These are phyloP conservation scores for Sarcoramphus papa DNA, from an alignment of 2,797 vertebrate genomes.

Conservation along the genomic window DNA sequence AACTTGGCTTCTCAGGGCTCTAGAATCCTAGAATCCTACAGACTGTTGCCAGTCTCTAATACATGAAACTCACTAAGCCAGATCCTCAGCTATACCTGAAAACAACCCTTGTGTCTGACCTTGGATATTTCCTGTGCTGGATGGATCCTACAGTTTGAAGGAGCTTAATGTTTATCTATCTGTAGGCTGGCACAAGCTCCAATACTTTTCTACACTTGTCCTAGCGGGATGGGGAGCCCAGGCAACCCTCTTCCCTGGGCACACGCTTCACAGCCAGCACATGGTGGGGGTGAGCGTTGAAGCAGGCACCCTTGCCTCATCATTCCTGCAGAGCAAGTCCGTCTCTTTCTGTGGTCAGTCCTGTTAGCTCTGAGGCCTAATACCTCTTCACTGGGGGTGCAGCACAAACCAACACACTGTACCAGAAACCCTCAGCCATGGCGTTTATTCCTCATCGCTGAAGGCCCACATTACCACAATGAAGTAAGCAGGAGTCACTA, in stretches of 20 bases:
- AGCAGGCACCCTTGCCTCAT: background rate
- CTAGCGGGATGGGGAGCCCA: background rate
- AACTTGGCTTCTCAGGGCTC: background rate
- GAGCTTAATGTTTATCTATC: background rate
- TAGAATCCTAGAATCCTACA: background rate
- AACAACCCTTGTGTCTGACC: background rate
- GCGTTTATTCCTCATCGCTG: background rate
- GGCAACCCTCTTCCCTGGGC: background rate
- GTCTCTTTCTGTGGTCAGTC: background rate
- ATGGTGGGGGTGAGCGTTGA: rapidly evolving
- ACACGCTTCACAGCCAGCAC: background rate
- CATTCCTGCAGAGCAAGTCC: background rate
- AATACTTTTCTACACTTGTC: background rate
- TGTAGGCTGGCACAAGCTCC: background rate
- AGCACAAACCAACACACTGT: background rate
- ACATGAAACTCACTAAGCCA: background rate
- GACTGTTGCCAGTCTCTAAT: background rate
- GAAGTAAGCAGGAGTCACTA: background rate
- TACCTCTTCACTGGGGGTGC: background rate
- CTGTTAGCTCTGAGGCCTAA: background rate
- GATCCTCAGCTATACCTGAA: background rate
- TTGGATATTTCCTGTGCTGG: background rate
- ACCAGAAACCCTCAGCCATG: background rate
- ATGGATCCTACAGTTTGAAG: background rate
- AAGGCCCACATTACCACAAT: background rate